These are phyloP conservation scores for Belgica antarctica DNA, from an alignment of 2,888 invertebrate species.

Conservation along the genomic window DNA sequence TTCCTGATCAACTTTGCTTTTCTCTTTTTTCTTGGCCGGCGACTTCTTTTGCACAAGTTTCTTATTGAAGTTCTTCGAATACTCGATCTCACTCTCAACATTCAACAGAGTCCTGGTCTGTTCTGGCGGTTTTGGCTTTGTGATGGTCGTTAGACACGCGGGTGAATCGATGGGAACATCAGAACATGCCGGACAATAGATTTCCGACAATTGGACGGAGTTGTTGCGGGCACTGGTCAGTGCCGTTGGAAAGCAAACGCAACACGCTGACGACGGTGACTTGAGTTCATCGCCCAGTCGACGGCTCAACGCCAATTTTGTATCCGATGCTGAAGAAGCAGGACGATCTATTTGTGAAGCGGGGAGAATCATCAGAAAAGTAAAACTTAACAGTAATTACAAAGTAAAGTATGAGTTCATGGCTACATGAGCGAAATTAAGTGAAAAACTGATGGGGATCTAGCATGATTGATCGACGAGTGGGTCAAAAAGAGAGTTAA, in stretches of 20 bases:
- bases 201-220: constrained; percentile 60
- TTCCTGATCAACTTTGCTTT: constrained; percentile 48
- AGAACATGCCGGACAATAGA: constrained; percentile 58
- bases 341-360: constrained; percentile 55
- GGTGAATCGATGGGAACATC: constrained; percentile 53
- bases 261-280: constrained; percentile 51
- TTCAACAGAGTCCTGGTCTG: constrained; percentile 52
- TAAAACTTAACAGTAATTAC: constrained; percentile 32
- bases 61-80: constrained; percentile 46
- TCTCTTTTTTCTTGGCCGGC: constrained; percentile 46
- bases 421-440: constrained; percentile 44
- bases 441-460: background rate
- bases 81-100: constrained; percentile 53
- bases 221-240: constrained; percentile 51
- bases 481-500: background rate
- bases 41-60: constrained; percentile 47
- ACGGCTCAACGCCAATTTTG: constrained; percentile 50
- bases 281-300: constrained; percentile 46
- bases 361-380: constrained; percentile 5
- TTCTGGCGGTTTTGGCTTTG: constrained; percentile 49
- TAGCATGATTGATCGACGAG: background rate
- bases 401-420: no score
- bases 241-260: constrained; percentile 52
- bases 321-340: constrained; percentile 56
- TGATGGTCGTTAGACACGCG: constrained; percentile 57